Base-by-base conservation (phyloP, 1,140 invertebrate species). In the Drosophila insularis region DNA sequence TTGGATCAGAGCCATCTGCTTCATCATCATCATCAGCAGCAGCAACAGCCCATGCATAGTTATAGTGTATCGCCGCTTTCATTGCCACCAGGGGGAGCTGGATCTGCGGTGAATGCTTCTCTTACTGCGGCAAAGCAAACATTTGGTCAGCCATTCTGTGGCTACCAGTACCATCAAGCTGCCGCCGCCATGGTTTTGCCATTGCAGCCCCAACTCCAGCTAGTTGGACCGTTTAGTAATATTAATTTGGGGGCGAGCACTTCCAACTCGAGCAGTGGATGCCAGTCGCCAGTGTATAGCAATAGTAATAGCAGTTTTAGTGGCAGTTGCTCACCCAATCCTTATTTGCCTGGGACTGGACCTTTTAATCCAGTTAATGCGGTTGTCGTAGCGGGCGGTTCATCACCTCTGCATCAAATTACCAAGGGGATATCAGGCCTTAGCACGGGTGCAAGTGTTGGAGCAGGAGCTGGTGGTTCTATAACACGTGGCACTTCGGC, bases 401-500 rank as follows among this genome's bases (percentile, higher is more conserved):
- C 87, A 1, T 92, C 91, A 0, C 91, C 91, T 4, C 71, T 92
- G 21, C 91, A 92, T 73, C 91, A 92, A 74, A 92, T 92, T 17
- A 92, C 91, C 23, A 92, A 91, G 82, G 94, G 94, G 19, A 93
- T 95, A 10, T 95, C 94, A 50, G 94, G 93, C 46, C 78, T 95
- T 10, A 94, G 94, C 76, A 95, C 94, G 0, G 91, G 92, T 5
- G 93, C 93, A 4, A 46, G 39, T 50, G 53, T 31, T 55, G 81
- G 68, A 6, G 35, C 35, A 13, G 94, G 95, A 6, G 43, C 43
- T 19, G 94, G 95, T 17, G 95, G 95, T 39, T 96, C 95, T n/a
- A 96, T 96, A 39, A 96, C 95, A 0, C 94, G 96, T 82, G 96
- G 96, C 71, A 95, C 94, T 1, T 94, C 94, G 0, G 94, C 71